These are phyloP conservation scores for Acronicta alni DNA, from an alignment of 2,888 invertebrate species.

Conservation along the genomic window DNA sequence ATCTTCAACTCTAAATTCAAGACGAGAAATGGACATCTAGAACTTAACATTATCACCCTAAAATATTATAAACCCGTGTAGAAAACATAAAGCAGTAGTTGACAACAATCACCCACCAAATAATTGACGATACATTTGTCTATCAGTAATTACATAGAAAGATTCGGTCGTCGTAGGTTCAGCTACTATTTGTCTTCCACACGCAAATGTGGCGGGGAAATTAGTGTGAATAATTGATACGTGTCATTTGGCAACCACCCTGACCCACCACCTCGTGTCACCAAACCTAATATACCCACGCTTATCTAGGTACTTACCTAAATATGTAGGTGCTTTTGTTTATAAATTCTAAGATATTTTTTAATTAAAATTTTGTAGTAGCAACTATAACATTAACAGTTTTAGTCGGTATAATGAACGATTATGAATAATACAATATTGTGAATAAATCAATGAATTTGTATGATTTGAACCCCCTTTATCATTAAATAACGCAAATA, in stretches of 20 bases:
- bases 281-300: constrained; percentile 65
- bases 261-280: constrained; percentile 63
- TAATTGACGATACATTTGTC: constrained; percentile 68
- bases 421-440: no score
- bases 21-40: neutral
- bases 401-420: no score
- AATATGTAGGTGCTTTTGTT: neutral
- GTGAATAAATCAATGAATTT: neutral
- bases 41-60: neutral
- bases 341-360: constrained; percentile 7
- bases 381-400: no score
- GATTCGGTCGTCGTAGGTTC: constrained; percentile 76
- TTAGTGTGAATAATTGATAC: constrained; percentile 88
- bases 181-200: constrained; percentile 86
- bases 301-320: constrained; percentile 46
- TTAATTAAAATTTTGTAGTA: no score
- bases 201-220: constrained; percentile 87
- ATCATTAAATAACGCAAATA: neutral
- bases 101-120: constrained; percentile 59
- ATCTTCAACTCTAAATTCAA: no score
- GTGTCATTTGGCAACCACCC: constrained; percentile 88
- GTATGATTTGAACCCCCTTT: neutral
- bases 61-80: neutral
- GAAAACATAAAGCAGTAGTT: constrained; percentile 37
- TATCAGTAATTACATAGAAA: constrained; percentile 81